These are phyloP conservation scores for Petrocephalus sullivani DNA, from an alignment of 2,797 vertebrate genomes.

Conservation along the genomic window DNA sequence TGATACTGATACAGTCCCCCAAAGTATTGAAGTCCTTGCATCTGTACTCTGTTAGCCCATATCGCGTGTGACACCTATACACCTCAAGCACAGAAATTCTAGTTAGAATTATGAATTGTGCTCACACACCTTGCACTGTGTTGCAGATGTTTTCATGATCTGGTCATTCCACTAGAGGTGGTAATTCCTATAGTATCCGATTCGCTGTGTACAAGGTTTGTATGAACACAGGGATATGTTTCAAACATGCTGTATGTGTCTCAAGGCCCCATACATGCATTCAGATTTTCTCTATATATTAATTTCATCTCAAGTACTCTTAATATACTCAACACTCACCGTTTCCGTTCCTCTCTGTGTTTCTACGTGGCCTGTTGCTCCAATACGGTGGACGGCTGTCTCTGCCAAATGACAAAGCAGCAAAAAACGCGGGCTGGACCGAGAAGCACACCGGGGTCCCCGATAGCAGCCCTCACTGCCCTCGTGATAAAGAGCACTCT, in stretches of 20 bases:
- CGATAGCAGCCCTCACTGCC: conserved; percentile 17
- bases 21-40: background rate
- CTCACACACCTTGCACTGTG: background rate
- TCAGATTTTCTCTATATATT: background rate
- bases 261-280: background rate
- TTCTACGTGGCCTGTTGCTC: background rate
- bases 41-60: background rate
- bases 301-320: background rate
- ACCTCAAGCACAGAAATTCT: background rate
- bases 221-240: background rate
- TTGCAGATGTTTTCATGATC: background rate
- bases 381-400: conserved; percentile 47
- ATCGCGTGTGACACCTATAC: background rate
- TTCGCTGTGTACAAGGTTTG: background rate
- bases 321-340: conserved; percentile 18
- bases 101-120: background rate
- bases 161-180: background rate
- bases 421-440: conserved; percentile 47
- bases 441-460: background rate
- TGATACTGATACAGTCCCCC: background rate
- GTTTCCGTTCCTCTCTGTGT: background rate
- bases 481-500: conserved; percentile 20
- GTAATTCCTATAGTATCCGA: background rate
- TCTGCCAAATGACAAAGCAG: conserved; percentile 45
- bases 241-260: background rate